A percentile compares a stretch with the other conserved stretches of the same genome.
Conservation (phyloP, 2,113 vertebrate species). For the Oncorhynchus gorbuscha region DNA sequence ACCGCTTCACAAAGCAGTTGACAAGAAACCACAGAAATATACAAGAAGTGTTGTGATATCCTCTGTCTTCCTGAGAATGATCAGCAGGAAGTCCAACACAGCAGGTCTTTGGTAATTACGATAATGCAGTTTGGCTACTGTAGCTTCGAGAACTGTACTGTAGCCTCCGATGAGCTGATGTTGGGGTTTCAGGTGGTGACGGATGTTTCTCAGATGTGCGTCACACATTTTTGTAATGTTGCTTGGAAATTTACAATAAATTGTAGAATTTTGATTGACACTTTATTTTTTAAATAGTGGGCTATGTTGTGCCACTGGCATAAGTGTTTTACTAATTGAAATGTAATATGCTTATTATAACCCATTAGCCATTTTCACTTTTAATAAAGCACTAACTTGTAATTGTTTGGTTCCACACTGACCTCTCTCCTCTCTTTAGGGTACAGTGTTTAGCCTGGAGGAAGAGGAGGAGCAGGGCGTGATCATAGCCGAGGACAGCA, state of each 20-base stretch:
- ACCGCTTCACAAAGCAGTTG: neutral
- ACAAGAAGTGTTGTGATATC: neutral
- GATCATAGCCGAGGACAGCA: conserved; percentile 86
- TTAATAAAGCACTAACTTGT: too few relatives aligned
- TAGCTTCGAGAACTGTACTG: too few relatives aligned
- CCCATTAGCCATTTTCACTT: too few relatives aligned
- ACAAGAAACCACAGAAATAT: neutral
- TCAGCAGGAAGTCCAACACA: neutral
- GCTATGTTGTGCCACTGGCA: too few relatives aligned
- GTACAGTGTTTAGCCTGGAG: conserved; percentile 82
- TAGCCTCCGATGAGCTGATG: neutral
- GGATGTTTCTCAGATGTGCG: too few relatives aligned
- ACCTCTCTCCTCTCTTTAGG: conserved; percentile 60
- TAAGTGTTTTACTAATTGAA: too few relatives aligned
- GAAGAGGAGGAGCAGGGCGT: conserved; percentile 76
- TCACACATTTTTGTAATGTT: too few relatives aligned
- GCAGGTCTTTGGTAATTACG: neutral
- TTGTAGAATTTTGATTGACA: too few relatives aligned
- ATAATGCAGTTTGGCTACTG: neutral
- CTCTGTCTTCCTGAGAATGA: neutral
- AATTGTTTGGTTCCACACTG: neutral
- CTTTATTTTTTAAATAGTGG: too few relatives aligned
- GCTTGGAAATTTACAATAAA: too few relatives aligned
- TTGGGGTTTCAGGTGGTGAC: neutral
- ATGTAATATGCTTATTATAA: too few relatives aligned